These are phyloP conservation scores for Venustaconcha ellipsiformis DNA, from an alignment of 1,140 invertebrate species.

Conservation along the genomic window DNA sequence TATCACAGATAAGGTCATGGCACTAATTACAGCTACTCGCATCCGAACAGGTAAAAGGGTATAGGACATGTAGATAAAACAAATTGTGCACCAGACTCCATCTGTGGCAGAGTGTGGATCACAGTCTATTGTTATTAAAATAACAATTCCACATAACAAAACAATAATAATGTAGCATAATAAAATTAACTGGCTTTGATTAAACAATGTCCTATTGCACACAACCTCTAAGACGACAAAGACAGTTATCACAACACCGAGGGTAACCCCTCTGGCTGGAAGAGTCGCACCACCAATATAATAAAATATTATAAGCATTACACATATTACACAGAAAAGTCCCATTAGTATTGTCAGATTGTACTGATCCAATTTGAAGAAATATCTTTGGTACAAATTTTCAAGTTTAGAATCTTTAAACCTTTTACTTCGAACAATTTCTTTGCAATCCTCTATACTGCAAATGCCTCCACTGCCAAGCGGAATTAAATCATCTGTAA, in stretches of 20 bases:
- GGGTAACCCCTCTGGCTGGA: conserved; percentile 54
- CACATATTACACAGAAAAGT: conserved; percentile 78
- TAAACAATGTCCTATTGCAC: conserved; percentile 84
- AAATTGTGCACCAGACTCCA: conserved; percentile 78
- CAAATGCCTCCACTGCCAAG: conserved; percentile 24
- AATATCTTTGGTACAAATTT: conserved; percentile 91
- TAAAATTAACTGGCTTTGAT: conserved; percentile 86
- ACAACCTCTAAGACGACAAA: conserved; percentile 79
- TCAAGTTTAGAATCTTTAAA: conserved; percentile 73
- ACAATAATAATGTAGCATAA: conserved; percentile 84
- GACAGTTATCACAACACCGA: conserved; percentile 63
- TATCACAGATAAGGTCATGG: conserved; percentile 75
- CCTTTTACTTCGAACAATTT: conserved; percentile 53
- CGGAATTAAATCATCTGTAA: conserved; percentile 26
- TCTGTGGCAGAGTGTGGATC: conserved; percentile 68
- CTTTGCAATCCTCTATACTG: conserved; percentile 20
- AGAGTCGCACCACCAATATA: conserved; percentile 60
- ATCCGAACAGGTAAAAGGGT: conserved; percentile 85
- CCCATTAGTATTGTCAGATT: conserved; percentile 87
- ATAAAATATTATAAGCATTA: conserved; percentile 73
- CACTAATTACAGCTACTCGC: conserved; percentile 82
- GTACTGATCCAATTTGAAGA: conserved; percentile 91
- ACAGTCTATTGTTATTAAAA: conserved; percentile 70
- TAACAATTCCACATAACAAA: conserved; percentile 78
- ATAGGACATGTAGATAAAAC: conserved; percentile 91